Evolutionary conservation across 2,888 invertebrate genomes (phyloP), one percentile per base, ranked within the genome.

Genomic region (Phaonia tiefii): DNA sequence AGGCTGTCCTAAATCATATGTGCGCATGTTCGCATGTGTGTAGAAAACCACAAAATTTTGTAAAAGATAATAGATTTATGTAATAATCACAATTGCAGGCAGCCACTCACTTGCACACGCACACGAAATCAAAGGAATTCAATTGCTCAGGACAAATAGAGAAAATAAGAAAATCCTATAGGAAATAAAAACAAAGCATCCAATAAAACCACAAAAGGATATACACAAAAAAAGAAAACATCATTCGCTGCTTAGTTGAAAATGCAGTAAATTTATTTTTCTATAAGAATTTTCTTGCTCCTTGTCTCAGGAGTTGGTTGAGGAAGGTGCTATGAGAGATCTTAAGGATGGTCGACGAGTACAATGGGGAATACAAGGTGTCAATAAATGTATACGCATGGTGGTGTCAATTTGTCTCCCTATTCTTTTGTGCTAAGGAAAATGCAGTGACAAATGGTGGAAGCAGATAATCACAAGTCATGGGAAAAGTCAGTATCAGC

Each of bases 161-260:
- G n/a, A n/a, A n/a, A n/a, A n/a, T n/a, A 11, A 42, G 63, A 1
- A 60, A 42, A 63, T 63, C 63, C 63, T 63, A 39, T 13, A 20
- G 42, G 42, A 63, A 13, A n/a, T 15, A 63, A 42, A 42, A n/a
- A n/a, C 42, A 63, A 39, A 37, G 72, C 78, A 78, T 78, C 78
- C 75, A 78, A 75, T 78, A 81, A 81, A 81, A 81, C 81, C 81
- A 81, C 81, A 81, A 75, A 78, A 81, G 77, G 67, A 78, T 78
- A 66, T 75, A 67, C 15, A 76, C 65, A 39, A 51, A 69, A 44
- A 69, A 67, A 58, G 67, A 71, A 51, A 69, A 78, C 66, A 60
- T 63, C 13, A 56, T 20, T n/a, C n/a, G n/a, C n/a, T n/a, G n/a
- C n/a, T n/a, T 15, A 13, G 42, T 20, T 22, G 22, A 37, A 42